Evolutionary conservation across 2,888 invertebrate genomes (phyloP).

Genomic region (Microplitis deprimator): DNA sequence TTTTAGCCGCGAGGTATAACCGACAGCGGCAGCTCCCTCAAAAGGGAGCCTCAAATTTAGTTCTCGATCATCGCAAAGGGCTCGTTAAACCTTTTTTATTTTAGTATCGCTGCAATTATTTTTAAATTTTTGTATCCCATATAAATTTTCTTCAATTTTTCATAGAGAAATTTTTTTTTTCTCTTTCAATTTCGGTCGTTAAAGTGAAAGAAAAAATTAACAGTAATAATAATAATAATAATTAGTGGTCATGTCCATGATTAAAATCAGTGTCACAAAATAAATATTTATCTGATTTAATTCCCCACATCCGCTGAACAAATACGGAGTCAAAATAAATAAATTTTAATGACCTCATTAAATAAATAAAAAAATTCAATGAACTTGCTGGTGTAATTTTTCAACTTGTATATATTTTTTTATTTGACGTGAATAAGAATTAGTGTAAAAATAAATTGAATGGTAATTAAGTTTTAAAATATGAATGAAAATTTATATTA

Average conservation of each 20-base stretch:
- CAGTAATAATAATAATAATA: constrained; percentile 2
- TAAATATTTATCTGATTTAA: constrained; percentile 8
- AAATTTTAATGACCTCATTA: neutral
- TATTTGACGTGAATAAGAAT: neutral
- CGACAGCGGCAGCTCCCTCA: constrained; percentile 42
- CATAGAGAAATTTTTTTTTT: neutral
- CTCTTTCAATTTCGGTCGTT: neutral
- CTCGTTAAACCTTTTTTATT: constrained; percentile 48
- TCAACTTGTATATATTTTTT: neutral
- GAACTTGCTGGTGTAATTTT: neutral
- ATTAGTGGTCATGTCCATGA: constrained; percentile 16
- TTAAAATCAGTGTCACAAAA: constrained; percentile 41
- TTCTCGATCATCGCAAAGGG: constrained; percentile 39
- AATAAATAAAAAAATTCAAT: neutral
- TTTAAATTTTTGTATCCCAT: constrained; percentile 2
- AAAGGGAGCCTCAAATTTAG: neutral
- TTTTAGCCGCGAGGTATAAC: constrained; percentile 55
- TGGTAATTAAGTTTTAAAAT: too few species aligned
- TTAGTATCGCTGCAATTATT: neutral
- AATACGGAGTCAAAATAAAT: neutral
- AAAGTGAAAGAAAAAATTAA: neutral
- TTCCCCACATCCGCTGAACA: neutral
- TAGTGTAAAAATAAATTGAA: too few species aligned
- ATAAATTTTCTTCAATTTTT: neutral
- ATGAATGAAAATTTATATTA: neutral